A percentile compares a stretch with the other conserved stretches of the same genome.
Evolutionary conservation across 2,888 invertebrate species (phyloP).

Genomic region (Oligia latruncula): DNA sequence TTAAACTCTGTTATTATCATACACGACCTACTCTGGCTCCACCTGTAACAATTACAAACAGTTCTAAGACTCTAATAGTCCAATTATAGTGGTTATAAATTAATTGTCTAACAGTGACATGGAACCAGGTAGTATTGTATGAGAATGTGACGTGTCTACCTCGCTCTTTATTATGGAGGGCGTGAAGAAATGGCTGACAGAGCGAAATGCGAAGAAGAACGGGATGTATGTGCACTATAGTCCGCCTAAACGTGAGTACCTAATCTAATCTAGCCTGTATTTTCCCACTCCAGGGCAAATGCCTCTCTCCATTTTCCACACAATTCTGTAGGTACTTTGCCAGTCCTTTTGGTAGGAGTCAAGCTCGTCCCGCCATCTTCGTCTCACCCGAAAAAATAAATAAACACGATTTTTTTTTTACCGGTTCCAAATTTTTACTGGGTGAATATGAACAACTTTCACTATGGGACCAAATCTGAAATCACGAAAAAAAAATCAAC

Average conservation of each 20-base stretch:
- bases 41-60: constrained; percentile 13
- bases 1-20: not conserved
- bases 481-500: too few species aligned
- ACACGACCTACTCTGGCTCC: constrained; percentile 4
- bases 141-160: constrained; percentile 26
- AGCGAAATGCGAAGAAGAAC: constrained; percentile 80
- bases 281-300: not conserved
- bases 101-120: constrained; percentile 4
- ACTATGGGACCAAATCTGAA: too few species aligned
- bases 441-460: too few species aligned
- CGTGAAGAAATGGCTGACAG: constrained; percentile 79
- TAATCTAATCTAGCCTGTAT: not conserved
- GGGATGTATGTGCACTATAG: constrained; percentile 92
- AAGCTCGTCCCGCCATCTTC: not conserved
- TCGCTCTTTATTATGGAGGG: constrained; percentile 77
- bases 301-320: not conserved
- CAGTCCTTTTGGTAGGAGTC: not conserved
- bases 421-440: too few species aligned
- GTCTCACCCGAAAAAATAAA: not conserved
- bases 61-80: not conserved
- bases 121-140: constrained; percentile 8
- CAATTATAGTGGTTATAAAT: constrained; percentile 23
- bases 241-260: constrained; percentile 91
- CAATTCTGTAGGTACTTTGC: not conserved
- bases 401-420: not conserved